phyloP scores from a whole-genome alignment of 2,888 invertebrate species.

The Mongoloraphidia duomilia region DNA sequence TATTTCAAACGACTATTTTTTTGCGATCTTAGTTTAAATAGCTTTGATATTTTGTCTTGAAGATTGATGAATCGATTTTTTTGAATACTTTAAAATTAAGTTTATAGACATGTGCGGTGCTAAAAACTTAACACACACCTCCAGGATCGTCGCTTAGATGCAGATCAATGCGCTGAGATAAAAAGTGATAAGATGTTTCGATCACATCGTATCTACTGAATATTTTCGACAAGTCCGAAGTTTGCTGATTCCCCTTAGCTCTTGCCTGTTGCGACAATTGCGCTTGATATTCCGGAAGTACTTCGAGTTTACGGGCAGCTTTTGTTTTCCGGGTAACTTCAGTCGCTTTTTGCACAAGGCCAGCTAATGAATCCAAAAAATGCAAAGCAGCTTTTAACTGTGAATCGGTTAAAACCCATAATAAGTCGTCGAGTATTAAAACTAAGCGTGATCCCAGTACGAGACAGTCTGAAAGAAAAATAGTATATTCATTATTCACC shows the following conservation, averaged over 20 bases:
- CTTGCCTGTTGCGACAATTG: conserved; percentile 47
- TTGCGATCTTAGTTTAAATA: too few species aligned
- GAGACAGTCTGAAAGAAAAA: conserved; percentile 62
- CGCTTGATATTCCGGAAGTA: conserved; percentile 59
- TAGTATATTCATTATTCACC: background rate
- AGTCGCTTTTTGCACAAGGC: conserved; percentile 67
- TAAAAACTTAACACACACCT: conserved; percentile 29
- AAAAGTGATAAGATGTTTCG: conserved; percentile 94
- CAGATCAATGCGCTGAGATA: conserved; percentile 83
- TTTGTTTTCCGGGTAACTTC: conserved; percentile 66
- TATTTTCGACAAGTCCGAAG: conserved; percentile 38
- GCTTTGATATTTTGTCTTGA: too few species aligned
- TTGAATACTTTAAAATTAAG: too few species aligned
- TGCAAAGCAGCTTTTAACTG: conserved; percentile 87
- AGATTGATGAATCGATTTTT: too few species aligned
- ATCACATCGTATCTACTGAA: conserved; percentile 85
- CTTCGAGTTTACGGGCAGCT: conserved; percentile 71
- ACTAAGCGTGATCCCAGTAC: conserved; percentile 84
- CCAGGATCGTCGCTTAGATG: conserved; percentile 94
- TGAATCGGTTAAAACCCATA: conserved; percentile 95
- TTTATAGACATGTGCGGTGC: too few species aligned
- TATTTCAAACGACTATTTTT: too few species aligned
- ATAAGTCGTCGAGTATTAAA: conserved; percentile 83
- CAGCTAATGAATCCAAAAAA: conserved; percentile 72
- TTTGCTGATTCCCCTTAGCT: conserved; percentile 23